Conservation (phyloP, 2,797 vertebrate species). For the Enteromius thamalakanensis region DNA sequence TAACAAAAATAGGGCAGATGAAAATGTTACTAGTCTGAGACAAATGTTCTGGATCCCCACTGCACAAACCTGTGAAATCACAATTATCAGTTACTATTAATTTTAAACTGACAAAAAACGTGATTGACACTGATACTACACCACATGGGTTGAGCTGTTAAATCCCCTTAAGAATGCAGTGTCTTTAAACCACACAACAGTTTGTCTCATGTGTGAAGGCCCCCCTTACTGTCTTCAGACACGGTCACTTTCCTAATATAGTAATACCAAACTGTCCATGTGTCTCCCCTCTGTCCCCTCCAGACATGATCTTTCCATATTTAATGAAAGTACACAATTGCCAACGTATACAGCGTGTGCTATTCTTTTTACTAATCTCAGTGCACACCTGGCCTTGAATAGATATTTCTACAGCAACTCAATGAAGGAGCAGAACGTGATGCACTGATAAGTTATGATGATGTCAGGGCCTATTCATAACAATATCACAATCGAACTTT, state of each 20-base stretch:
- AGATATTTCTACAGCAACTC: constrained; percentile 8
- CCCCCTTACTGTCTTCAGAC: constrained; percentile 60
- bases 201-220: constrained; percentile 18
- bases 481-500: constrained; percentile 7
- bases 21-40: neutral
- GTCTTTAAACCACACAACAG: constrained; percentile 15
- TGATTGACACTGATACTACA: neutral
- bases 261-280: constrained; percentile 76
- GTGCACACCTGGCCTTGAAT: constrained; percentile 46
- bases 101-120: neutral
- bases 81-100: neutral
- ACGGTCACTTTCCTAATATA: constrained; percentile 84
- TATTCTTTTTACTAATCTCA: constrained; percentile 32
- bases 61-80: neutral
- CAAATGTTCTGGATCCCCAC: neutral
- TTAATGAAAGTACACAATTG: constrained; percentile 14
- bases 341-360: neutral
- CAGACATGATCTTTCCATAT: neutral
- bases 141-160: neutral
- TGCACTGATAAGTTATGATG: constrained; percentile 33
- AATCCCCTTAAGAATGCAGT: neutral
- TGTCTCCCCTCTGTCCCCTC: constrained; percentile 38
- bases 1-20: neutral
- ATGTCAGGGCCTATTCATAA: constrained; percentile 14
- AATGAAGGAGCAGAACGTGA: constrained; percentile 40